Evolutionary conservation across 2,113 vertebrate species (phyloP).

Genomic region (Myocastor coypus): DNA sequence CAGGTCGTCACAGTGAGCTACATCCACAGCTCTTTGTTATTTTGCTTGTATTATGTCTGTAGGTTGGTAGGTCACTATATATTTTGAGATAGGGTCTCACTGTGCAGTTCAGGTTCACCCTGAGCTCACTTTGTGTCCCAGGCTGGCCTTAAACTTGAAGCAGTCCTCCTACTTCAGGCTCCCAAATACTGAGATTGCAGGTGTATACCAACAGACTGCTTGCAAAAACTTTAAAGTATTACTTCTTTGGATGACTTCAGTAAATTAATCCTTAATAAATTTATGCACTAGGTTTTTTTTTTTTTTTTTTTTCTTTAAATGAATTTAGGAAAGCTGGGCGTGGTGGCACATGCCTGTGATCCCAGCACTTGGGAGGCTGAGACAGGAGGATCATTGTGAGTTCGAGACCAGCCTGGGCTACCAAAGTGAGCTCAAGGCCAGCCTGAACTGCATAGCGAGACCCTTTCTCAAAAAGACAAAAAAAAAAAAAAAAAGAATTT

Average conservation of each 20-base stretch:
- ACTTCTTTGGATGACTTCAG: constrained; percentile 29
- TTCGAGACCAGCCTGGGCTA: too few species aligned
- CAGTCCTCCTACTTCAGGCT: not conserved
- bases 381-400: too few species aligned
- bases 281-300: not conserved
- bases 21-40: not conserved
- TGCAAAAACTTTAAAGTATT: not conserved
- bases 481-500: too few species aligned
- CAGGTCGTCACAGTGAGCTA: not conserved
- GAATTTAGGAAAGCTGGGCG: too few species aligned
- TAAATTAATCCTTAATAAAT: not conserved
- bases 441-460: too few species aligned
- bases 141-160: not conserved
- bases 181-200: not conserved
- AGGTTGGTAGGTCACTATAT: not conserved
- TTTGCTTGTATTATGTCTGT: not conserved
- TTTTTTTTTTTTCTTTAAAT: too few species aligned
- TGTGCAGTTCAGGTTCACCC: not conserved
- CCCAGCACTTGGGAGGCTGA: too few species aligned
- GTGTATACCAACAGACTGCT: not conserved
- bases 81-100: not conserved
- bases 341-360: too few species aligned
- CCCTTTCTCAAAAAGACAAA: too few species aligned
- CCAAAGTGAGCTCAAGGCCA: too few species aligned
- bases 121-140: not conserved